Evolutionary conservation across 92 coral and sea anemone species (phyloP).

Genomic region (Phenganax marumi): DNA sequence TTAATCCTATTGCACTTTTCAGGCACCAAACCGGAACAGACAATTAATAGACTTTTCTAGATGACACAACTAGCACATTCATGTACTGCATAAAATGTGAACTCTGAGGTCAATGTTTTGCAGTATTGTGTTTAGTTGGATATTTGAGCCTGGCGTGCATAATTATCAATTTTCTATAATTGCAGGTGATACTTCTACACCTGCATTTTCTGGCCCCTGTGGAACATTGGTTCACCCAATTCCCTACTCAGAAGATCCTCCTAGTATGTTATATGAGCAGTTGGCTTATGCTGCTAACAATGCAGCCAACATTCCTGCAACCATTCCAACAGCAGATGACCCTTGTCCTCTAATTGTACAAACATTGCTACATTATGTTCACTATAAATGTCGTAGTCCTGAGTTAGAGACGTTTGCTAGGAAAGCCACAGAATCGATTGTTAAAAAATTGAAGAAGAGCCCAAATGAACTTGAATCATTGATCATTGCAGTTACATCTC

Average conservation of each 20-base stretch:
- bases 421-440: conserved; percentile 94
- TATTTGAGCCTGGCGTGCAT: neutral
- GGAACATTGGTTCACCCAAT: conserved; percentile 27
- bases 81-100: neutral
- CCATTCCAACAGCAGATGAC: conserved; percentile 94
- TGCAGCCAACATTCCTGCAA: conserved; percentile 62
- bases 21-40: neutral
- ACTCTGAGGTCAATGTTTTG: neutral
- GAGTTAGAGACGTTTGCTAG: conserved; percentile 94
- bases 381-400: conserved; percentile 80
- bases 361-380: conserved; percentile 89
- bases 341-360: conserved; percentile 98
- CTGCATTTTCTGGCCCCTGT: conserved; percentile 32
- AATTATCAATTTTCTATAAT: neutral
- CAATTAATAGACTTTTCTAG: neutral
- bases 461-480: conserved; percentile 91
- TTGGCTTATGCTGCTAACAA: conserved; percentile 53
- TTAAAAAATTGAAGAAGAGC: conserved; percentile 91
- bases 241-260: conserved; percentile 35
- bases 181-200: conserved; percentile 31
- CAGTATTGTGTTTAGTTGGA: neutral
- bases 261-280: conserved; percentile 46
- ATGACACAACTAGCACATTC: neutral
- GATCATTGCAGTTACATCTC: conserved; percentile 91
- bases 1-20: conserved; percentile 1